These are phyloP conservation scores for Melinaea marsaeus DNA, from an alignment of 2,888 invertebrate species.

Conservation along the genomic window DNA sequence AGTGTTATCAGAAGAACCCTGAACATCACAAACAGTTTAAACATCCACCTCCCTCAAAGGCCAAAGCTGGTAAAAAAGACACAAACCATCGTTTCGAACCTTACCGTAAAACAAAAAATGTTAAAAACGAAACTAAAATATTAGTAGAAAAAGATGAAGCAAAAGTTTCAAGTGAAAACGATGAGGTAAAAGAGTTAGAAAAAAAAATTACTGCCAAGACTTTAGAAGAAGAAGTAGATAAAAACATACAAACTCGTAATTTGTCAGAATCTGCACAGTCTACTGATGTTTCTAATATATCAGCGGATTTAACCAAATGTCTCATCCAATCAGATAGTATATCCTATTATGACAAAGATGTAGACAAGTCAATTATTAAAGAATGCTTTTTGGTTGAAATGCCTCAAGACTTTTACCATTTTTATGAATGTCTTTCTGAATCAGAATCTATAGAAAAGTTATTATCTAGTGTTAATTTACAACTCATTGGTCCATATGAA, in stretches of 20 bases:
- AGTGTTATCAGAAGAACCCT: conserved; percentile 90
- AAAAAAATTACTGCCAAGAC: not conserved
- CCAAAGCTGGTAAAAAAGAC: conserved; percentile 37
- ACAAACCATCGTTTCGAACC: conserved; percentile 43
- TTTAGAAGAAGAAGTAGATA: not conserved
- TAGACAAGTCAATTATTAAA: conserved; percentile 79
- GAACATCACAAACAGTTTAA: conserved; percentile 85
- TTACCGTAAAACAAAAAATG: conserved; percentile 36
- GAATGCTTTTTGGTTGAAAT: conserved; percentile 89
- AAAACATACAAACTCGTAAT: conserved; percentile 2
- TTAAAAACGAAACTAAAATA: conserved; percentile 3
- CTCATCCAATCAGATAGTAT: conserved; percentile 38
- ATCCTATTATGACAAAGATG: conserved; percentile 61
- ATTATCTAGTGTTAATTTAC: conserved; percentile 81
- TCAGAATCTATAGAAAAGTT: conserved; percentile 76
- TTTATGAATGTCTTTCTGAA: conserved; percentile 86
- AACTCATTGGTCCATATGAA: conserved; percentile 93
- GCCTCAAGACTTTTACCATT: conserved; percentile 93
- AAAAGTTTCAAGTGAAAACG: conserved; percentile 2
- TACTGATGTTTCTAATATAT: not conserved
- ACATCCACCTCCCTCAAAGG: conserved; percentile 79
- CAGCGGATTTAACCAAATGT: conserved; percentile 8
- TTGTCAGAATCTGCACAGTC: conserved; percentile 4
- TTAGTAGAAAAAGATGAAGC: conserved; percentile 2
- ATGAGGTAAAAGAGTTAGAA: not conserved